Evolutionary conservation across 2,113 vertebrate genomes (phyloP), one percentile per base, ranked within the genome.

Genomic region (Rhadina sibilatrix): DNA sequence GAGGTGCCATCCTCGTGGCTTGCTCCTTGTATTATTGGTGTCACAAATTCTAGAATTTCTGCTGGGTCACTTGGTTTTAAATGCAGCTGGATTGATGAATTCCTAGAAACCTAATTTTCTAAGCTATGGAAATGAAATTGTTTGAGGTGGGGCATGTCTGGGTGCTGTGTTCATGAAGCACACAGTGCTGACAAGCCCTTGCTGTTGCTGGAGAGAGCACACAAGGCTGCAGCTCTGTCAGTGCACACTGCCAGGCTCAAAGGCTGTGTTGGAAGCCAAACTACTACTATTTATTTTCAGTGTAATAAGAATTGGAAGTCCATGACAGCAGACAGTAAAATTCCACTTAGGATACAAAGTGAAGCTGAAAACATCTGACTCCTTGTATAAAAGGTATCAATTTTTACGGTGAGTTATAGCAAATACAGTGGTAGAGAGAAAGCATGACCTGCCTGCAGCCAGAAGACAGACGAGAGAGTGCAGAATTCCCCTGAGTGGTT

Each of bases 351-450:
- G 38, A 74, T 38, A 80, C 19, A 90, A 93, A 90, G 28, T 33
- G 46, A 93, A 88, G 46, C 68, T 80, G 92, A 83, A 94, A 92
- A 46, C 25, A 74, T 46, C 33, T 35, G 57, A 65, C 49, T 88
- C 6, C 49, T 72, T 37, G 18, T 30, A 56, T 52, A 78, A 86
- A 92, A 64, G n/a, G 12, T 54, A 87, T 74, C n/a, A 74, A 20
- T 86, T 93, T 95, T 93, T 88, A 72, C 37, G 63, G 56, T 49
- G 52, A 83, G 46, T 90, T 94, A 74, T 28, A 54, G 64, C 18
- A 57, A 93, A 83, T 70, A 57, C 28, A 74, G 38, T 25, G 30
- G 40, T 40, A 27, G 76, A 74, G 50, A 57, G 64, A 65, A 92
- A 74, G 42, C 86, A 74, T 3, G 30, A 76, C 57, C n/a, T 90